These are phyloP conservation scores for Aurelia aurita DNA, from an alignment of 30 jellyfish, hydroid and myxozoan genomes.

Conservation along the genomic window DNA sequence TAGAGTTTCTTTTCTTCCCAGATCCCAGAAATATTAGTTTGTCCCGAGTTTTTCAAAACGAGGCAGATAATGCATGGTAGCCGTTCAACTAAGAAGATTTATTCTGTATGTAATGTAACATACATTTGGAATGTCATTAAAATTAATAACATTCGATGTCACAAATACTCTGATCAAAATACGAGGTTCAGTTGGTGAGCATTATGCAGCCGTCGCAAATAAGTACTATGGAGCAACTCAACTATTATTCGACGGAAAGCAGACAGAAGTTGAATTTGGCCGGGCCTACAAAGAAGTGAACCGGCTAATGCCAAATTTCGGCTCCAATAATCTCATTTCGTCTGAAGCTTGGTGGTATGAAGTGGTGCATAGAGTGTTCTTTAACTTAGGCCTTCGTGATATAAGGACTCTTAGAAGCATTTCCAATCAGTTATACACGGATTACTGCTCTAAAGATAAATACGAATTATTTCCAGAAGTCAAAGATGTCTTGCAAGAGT, in stretches of 20 bases:
- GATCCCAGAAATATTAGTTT: neutral
- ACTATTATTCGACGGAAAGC: conserved; percentile 10
- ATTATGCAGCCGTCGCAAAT: conserved; percentile 62
- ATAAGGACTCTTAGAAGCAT: conserved; percentile 28
- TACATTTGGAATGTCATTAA: conserved; percentile 20
- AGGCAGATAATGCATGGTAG: neutral
- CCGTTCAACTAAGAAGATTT: neutral
- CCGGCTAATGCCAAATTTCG: conserved; percentile 51
- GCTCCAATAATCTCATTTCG: conserved; percentile 32
- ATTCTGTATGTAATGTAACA: neutral
- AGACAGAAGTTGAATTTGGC: conserved; percentile 25
- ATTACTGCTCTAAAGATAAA: conserved; percentile 33
- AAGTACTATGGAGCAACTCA: conserved; percentile 62
- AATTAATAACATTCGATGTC: conserved; percentile 59
- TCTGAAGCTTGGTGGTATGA: conserved; percentile 72
- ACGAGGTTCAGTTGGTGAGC: conserved; percentile 64
- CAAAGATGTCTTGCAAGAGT: conserved; percentile 10
- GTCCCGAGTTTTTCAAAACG: neutral
- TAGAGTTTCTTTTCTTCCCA: no score
- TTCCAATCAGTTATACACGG: conserved; percentile 62
- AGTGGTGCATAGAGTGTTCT: conserved; percentile 55
- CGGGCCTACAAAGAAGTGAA: conserved; percentile 33
- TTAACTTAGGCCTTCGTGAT: conserved; percentile 61
- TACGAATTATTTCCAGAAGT: conserved; percentile 67
- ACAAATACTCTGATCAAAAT: conserved; percentile 53